Evolutionary conservation across 2,113 vertebrate species (phyloP).

Genomic region (Trogon surrucura): DNA sequence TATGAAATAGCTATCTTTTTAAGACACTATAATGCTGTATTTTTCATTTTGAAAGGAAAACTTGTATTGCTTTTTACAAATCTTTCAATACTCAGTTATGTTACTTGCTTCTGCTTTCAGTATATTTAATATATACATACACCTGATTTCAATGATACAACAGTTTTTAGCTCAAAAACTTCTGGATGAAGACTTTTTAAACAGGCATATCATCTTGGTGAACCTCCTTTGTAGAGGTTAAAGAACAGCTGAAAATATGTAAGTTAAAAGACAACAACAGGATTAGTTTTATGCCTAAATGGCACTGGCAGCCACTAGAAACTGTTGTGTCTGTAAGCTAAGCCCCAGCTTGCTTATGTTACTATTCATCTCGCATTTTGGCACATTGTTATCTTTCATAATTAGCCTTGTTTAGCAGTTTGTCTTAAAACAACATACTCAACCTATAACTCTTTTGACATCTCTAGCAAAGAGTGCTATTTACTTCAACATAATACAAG

Average conservation of each 20-base stretch:
- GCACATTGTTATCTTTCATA: neutral
- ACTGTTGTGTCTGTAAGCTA: neutral
- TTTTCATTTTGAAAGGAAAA: constrained; percentile 35
- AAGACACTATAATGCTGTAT: neutral
- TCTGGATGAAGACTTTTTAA: neutral
- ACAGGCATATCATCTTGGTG: neutral
- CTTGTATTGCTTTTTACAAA: neutral
- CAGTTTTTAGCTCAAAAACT: neutral
- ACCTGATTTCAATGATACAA: neutral
- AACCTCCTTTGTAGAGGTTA: neutral
- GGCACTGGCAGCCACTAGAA: neutral
- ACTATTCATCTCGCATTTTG: neutral
- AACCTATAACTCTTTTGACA: neutral
- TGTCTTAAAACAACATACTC: neutral
- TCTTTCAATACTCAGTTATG: neutral
- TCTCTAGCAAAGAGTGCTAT: neutral
- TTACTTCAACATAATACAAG: neutral
- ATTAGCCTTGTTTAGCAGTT: neutral
- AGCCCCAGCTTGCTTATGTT: neutral
- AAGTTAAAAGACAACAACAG: neutral
- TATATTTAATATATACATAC: neutral
- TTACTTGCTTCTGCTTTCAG: constrained; percentile 8
- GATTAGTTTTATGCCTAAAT: neutral
- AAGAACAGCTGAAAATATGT: neutral
- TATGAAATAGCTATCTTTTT: neutral